Base-by-base conservation (phyloP, 2,888 invertebrate species). In the Thecophora atra region DNA sequence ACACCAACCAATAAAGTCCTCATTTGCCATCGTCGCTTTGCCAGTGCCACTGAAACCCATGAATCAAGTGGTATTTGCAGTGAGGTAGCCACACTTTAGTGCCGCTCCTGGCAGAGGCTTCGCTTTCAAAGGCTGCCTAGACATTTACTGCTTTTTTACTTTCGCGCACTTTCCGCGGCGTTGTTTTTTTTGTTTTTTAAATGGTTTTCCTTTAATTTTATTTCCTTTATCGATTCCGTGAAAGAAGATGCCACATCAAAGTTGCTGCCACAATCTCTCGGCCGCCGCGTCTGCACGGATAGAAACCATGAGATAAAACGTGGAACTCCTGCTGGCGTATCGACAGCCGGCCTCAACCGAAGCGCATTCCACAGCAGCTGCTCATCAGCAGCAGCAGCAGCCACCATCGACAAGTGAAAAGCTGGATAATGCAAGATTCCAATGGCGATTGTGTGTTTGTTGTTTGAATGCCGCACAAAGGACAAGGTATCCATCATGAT, bases 401-500 rank as follows among this genome's bases (percentile, higher is more conserved):
- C 67, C 54, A 24, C n/a, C 56, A 52, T 52, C 52, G 44, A 26
- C 63, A 37, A 64, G 71, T 71, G 64, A 15, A 71, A 71, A 54
- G 65, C 58, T 47, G 24, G 56, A 58, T 65, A 58, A 71, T 65
- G 64, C 56, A 42, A 28, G 58, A 64, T 63, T 47, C 44, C 4
- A 24, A n/a, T 24, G 26, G 52, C 28, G 30, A 5, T n/a, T 17
- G 17, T 15, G 21, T 15, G 37, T 37, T 42, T 68, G n/a, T 13
- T 37, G 51, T 52, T 28, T 8, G n/a, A 37, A 30, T 28, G 21
- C 19, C 70, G 37, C 70, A 70, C 62, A 52, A 77, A 77, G 78
- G 77, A 77, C 58, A 17, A 58, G 77, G 76, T 78, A 78, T 72
- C 75, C 78, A 79, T 80, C 81, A 77, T 79, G 78, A 81, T 77